Percentiles rank a stretch among this genome's conserved stretches.
These are phyloP conservation scores for Penaeus indicus DNA, from an alignment of 1,140 invertebrate species.

Conservation along the genomic window DNA sequence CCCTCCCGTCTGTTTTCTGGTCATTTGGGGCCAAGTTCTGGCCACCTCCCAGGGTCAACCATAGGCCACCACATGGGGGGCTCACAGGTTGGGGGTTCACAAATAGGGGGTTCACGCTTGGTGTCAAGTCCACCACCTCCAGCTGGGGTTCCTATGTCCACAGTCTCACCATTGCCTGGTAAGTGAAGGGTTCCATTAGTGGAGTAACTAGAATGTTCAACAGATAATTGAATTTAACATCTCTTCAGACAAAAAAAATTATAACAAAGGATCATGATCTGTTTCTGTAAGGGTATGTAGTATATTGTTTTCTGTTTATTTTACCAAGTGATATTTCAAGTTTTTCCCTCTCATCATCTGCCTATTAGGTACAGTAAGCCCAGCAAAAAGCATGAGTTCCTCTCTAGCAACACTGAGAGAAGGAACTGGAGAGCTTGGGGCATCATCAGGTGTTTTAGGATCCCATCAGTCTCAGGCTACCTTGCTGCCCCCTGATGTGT, in stretches of 20 bases:
- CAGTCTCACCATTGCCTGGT: constrained; percentile 74
- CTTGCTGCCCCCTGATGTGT: constrained; percentile 50
- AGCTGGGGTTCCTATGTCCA: constrained; percentile 68
- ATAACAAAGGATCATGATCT: no score
- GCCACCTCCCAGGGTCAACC: constrained; percentile 42
- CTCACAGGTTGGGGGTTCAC: constrained; percentile 57
- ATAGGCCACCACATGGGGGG: constrained; percentile 34
- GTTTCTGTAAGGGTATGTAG: no score
- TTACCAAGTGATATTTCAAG: not conserved
- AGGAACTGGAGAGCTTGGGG: constrained; percentile 50
- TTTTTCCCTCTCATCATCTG: not conserved
- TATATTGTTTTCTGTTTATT: no score
- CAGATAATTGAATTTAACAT: not conserved
- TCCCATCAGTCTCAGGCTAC: constrained; percentile 43
- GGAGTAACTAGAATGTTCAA: not conserved
- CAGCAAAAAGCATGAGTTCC: constrained; percentile 69
- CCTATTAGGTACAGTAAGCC: constrained; percentile 66
- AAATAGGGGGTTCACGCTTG: constrained; percentile 67
- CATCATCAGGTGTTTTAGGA: constrained; percentile 44
- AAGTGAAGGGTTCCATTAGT: not conserved
- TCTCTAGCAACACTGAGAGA: constrained; percentile 55
- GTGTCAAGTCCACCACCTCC: constrained; percentile 52
- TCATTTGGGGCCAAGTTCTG: constrained; percentile 45
- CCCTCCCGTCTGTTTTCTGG: constrained; percentile 51
- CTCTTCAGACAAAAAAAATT: no score